These are phyloP conservation scores for Elgonia sp. DNA, from an alignment of 2,888 invertebrate genomes.

Conservation along the genomic window DNA sequence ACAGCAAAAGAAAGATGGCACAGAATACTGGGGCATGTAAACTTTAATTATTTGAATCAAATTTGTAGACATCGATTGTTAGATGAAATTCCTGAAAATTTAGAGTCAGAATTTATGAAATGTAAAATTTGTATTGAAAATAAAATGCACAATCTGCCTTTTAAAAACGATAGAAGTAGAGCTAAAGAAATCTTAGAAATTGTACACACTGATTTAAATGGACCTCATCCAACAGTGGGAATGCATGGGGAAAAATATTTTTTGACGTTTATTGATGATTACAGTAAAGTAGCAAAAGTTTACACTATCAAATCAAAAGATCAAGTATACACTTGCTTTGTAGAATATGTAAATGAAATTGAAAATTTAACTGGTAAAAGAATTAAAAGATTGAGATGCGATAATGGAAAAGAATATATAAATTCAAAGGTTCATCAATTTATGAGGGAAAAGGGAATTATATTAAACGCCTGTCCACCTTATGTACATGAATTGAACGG, in stretches of 20 bases:
- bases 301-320: conserved; percentile 74
- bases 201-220: conserved; percentile 70
- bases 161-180: conserved; percentile 76
- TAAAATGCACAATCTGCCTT: conserved; percentile 76
- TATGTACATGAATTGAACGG: conserved; percentile 68
- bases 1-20: conserved; percentile 78
- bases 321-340: conserved; percentile 67
- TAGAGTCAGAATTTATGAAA: conserved; percentile 74
- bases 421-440: conserved; percentile 36
- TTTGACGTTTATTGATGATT: conserved; percentile 75
- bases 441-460: conserved; percentile 48
- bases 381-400: conserved; percentile 43
- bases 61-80: conserved; percentile 75
- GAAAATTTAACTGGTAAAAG: conserved; percentile 53
- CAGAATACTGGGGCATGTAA: conserved; percentile 76
- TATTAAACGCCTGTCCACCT: conserved; percentile 38
- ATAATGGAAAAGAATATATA: conserved; percentile 53
- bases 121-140: conserved; percentile 75
- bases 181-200: conserved; percentile 74
- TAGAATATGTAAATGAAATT: conserved; percentile 48
- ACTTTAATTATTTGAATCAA: conserved; percentile 76
- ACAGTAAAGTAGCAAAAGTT: conserved; percentile 68
- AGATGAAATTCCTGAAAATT: conserved; percentile 69
- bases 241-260: conserved; percentile 75
- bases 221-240: conserved; percentile 60